Conservation (phyloP, 2,113 vertebrate genomes). For the Oryzias celebensis region DNA sequence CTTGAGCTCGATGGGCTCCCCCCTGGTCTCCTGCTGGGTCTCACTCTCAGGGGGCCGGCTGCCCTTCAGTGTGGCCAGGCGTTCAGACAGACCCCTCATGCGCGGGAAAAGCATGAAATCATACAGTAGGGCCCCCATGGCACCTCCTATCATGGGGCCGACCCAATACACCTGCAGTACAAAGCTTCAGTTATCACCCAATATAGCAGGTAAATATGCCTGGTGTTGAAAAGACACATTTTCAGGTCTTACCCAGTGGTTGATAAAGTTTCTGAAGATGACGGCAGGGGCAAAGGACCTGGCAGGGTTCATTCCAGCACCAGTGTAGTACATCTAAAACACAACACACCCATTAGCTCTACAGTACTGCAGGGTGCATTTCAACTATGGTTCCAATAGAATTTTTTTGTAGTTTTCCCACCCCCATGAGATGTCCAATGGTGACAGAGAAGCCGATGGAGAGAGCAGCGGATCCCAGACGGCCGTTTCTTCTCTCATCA, state of each 20-base stretch:
- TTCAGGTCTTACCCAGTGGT: constrained; percentile 88
- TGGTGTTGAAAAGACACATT: background rate
- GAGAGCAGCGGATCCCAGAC: constrained; percentile 84
- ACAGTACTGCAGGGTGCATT: background rate
- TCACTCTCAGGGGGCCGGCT: constrained; percentile 77
- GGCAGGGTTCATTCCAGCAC: constrained; percentile 92
- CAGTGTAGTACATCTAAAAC: constrained; percentile 91
- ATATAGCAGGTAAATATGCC: background rate
- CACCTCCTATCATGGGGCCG: constrained; percentile 87
- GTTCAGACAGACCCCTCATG: constrained; percentile 86
- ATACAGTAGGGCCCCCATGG: constrained; percentile 85
- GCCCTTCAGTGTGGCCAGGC: constrained; percentile 89
- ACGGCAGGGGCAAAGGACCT: constrained; percentile 92
- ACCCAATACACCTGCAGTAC: constrained; percentile 89
- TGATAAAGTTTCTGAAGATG: constrained; percentile 90
- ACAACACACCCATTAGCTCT: constrained; percentile 11
- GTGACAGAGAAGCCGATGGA: constrained; percentile 91
- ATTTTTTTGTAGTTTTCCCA: constrained; percentile 56
- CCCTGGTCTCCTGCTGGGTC: constrained; percentile 80
- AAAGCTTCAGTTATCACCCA: constrained; percentile 15
- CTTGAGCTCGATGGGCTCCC: constrained; percentile 89
- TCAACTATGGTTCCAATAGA: background rate
- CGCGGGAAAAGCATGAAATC: constrained; percentile 92
- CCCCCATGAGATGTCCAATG: constrained; percentile 91
- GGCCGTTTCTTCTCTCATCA: constrained; percentile 88